Evolutionary conservation across 1,140 invertebrate genomes (phyloP).

Genomic region (Leptestheria dahalacensis): DNA sequence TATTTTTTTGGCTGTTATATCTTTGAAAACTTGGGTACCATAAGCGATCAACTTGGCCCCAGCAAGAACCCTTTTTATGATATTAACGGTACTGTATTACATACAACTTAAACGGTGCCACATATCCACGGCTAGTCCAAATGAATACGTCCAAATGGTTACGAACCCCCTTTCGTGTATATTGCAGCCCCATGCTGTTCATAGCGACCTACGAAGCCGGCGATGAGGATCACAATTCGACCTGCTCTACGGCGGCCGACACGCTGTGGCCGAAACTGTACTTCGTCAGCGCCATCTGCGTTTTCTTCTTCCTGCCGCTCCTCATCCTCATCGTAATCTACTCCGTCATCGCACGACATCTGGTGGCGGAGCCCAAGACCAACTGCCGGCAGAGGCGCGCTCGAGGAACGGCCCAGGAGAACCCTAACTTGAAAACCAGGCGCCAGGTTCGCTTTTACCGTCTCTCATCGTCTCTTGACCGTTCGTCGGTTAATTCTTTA

Average conservation of each 20-base stretch:
- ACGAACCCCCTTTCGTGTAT: neutral
- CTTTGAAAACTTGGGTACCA: too few relatives aligned
- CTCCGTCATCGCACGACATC: slow-evolving; percentile 52
- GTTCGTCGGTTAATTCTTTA: too few relatives aligned
- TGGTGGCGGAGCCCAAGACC: slow-evolving; percentile 26
- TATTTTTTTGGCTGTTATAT: too few relatives aligned
- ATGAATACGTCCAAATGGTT: neutral
- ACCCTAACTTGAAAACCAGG: slow-evolving; percentile 22
- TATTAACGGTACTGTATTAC: too few relatives aligned
- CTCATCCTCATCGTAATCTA: slow-evolving; percentile 58
- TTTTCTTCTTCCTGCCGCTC: slow-evolving; percentile 62
- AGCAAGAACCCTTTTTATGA: too few relatives aligned
- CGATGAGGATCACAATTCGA: slow-evolving; percentile 28
- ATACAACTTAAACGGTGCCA: too few relatives aligned
- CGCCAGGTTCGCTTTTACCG: too few relatives aligned
- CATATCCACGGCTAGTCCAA: too few relatives aligned
- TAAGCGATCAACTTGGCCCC: too few relatives aligned
- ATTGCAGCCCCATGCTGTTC: slow-evolving; percentile 23
- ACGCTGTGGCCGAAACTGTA: slow-evolving; percentile 50
- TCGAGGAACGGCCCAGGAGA: slow-evolving; percentile 16
- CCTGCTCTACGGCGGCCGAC: slow-evolving; percentile 49
- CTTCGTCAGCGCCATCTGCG: slow-evolving; percentile 49
- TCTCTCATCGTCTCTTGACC: too few relatives aligned
- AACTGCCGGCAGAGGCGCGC: slow-evolving; percentile 1
- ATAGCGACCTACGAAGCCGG: slow-evolving; percentile 19